A percentile compares a stretch with the other conserved stretches of the same genome.
Evolutionary conservation across 23 tunicate genomes (phyloP).

Genomic region (Corella eumyota): DNA sequence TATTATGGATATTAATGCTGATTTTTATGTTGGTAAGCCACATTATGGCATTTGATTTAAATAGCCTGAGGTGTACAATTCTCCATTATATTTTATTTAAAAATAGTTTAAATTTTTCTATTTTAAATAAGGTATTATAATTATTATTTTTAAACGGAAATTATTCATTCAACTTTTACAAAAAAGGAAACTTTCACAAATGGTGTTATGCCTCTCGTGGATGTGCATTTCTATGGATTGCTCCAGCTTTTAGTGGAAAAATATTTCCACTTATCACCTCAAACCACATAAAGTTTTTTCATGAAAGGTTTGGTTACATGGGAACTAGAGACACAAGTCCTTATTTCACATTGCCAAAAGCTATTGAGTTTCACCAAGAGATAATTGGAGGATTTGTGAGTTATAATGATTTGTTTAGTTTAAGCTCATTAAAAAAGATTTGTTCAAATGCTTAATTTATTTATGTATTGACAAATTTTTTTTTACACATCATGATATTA

Average conservation of each 20-base stretch:
- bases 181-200: conserved; percentile 88
- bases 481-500: no score
- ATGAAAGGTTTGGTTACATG: conserved; percentile 37
- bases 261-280: conserved; percentile 57
- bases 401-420: no score
- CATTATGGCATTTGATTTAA: not conserved
- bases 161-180: no score
- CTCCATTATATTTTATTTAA: no score
- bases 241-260: conserved; percentile 19
- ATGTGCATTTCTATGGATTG: conserved; percentile 65
- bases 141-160: no score
- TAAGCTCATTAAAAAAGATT: no score
- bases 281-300: conserved; percentile 7
- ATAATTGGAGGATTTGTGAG: conserved; percentile 61
- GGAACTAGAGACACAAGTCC: conserved; percentile 68
- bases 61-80: not conserved
- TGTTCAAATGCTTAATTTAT: no score
- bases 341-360: conserved; percentile 36
- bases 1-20: conserved; percentile 53
- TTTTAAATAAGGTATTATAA: no score
- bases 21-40: conserved; percentile 69
- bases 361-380: conserved; percentile 41
- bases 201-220: conserved; percentile 67
- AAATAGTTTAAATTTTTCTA: no score
- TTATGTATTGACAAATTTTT: no score